A percentile compares a stretch with the other conserved stretches of the same genome.
phyloP scores from a whole-genome alignment of 2,113 vertebrate genomes.

The Macrotus californicus region DNA sequence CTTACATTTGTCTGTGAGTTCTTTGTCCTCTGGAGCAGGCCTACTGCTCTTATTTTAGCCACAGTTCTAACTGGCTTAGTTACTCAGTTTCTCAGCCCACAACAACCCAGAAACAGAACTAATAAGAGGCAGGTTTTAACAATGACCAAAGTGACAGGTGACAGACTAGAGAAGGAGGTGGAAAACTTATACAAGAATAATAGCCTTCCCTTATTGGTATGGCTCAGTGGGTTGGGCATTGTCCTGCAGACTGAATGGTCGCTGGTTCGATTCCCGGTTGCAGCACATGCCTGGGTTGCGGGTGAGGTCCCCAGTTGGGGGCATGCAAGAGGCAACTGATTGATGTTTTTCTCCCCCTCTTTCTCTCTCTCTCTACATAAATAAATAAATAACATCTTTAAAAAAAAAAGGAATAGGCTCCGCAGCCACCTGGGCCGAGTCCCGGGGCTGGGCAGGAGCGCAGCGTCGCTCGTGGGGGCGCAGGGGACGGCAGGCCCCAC shows the following conservation, averaged over 20 bases:
- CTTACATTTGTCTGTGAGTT: not conserved
- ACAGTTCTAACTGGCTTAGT: not conserved
- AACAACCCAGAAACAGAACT: conserved; percentile 1
- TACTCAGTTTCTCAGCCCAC: not conserved
- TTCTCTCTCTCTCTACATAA: too few relatives aligned
- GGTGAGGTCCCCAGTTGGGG: too few relatives aligned
- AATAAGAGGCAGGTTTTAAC: not conserved
- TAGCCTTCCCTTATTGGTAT: not conserved
- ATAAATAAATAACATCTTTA: too few relatives aligned
- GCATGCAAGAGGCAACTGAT: too few relatives aligned
- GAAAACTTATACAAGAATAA: not conserved
- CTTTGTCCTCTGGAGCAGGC: not conserved
- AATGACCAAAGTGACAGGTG: not conserved
- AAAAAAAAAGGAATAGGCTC: too few relatives aligned
- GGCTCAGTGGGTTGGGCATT: too few relatives aligned
- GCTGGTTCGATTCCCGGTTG: too few relatives aligned
- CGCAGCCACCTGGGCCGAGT: not conserved
- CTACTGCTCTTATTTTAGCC: conserved; percentile 10
- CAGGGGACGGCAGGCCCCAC: not conserved
- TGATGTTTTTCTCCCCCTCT: too few relatives aligned
- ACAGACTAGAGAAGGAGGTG: not conserved
- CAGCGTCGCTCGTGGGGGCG: not conserved
- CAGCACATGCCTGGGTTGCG: too few relatives aligned
- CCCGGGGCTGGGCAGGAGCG: not conserved
- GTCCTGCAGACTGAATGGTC: too few relatives aligned